Evolutionary conservation across 2,888 invertebrate species (phyloP).

Genomic region (Diadromus collaris): DNA sequence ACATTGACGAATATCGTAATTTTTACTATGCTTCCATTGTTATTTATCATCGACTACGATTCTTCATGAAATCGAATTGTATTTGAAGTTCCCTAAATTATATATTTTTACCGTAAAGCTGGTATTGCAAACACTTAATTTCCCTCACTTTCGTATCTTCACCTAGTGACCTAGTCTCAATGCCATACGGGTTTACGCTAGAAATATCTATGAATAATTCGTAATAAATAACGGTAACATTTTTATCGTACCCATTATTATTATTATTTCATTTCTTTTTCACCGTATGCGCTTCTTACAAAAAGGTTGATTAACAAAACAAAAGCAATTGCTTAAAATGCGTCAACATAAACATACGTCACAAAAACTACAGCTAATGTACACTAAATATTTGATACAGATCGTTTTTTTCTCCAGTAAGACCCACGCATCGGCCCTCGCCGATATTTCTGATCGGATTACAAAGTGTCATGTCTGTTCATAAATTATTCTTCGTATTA

Average conservation of each 20-base stretch:
- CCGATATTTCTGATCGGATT: constrained; percentile 20
- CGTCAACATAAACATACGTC: constrained; percentile 40
- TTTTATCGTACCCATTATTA: constrained; percentile 1
- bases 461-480: constrained; percentile 29
- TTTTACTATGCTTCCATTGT: not conserved
- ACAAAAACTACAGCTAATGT: constrained; percentile 29
- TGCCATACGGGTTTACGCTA: not conserved
- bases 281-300: constrained; percentile 51
- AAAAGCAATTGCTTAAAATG: constrained; percentile 30
- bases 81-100: not conserved
- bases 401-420: constrained; percentile 19
- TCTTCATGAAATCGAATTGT: not conserved
- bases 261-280: constrained; percentile 38
- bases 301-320: constrained; percentile 45
- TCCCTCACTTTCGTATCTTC: not conserved
- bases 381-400: constrained; percentile 32
- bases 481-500: constrained; percentile 10
- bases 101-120: not conserved
- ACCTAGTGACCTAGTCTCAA: not conserved
- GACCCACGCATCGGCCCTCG: too few species aligned
- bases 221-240: constrained; percentile 15
- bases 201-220: not conserved
- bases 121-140: not conserved
- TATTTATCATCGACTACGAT: constrained; percentile 2
- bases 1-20: not conserved